Conservation (phyloP, 2,797 vertebrate genomes). For the Antrozous pallidus region DNA sequence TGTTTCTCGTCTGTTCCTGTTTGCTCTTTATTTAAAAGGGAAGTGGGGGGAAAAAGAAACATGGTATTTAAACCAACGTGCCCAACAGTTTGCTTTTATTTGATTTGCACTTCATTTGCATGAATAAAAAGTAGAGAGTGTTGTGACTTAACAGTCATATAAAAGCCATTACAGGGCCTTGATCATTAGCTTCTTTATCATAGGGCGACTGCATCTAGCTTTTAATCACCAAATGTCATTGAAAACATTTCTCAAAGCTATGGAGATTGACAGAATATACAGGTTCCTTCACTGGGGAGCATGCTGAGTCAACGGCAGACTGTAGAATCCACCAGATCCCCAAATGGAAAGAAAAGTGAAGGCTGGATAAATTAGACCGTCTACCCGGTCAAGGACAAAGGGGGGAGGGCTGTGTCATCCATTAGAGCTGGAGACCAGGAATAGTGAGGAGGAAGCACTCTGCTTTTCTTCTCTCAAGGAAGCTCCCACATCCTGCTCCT, state of each 20-base stretch:
- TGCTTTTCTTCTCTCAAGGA: not conserved
- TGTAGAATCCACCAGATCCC: not conserved
- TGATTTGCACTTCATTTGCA: conserved; percentile 77
- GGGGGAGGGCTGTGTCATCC: not conserved
- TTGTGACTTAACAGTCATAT: conserved; percentile 74
- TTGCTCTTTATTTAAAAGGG: conserved; percentile 44
- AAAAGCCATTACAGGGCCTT: conserved; percentile 76
- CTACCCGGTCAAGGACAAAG: not conserved
- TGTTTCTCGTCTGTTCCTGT: conserved; percentile 19
- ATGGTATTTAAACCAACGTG: conserved; percentile 73
- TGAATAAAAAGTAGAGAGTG: conserved; percentile 77
- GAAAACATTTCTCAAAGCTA: conserved; percentile 73
- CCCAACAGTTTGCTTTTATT: conserved; percentile 77
- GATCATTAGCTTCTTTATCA: conserved; percentile 78
- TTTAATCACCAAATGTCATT: conserved; percentile 78
- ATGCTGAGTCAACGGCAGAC: not conserved
- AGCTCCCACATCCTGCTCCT: not conserved
- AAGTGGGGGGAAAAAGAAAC: not conserved
- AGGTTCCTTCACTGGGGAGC: conserved; percentile 73
- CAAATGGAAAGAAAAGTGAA: not conserved
- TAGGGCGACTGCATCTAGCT: conserved; percentile 75
- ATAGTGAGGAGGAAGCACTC: not conserved
- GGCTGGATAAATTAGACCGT: not conserved
- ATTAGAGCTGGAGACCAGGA: not conserved
- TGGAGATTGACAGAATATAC: not conserved